Evolutionary conservation across 2,797 vertebrate genomes (phyloP).

Genomic region (Pangasius larnaudii): DNA sequence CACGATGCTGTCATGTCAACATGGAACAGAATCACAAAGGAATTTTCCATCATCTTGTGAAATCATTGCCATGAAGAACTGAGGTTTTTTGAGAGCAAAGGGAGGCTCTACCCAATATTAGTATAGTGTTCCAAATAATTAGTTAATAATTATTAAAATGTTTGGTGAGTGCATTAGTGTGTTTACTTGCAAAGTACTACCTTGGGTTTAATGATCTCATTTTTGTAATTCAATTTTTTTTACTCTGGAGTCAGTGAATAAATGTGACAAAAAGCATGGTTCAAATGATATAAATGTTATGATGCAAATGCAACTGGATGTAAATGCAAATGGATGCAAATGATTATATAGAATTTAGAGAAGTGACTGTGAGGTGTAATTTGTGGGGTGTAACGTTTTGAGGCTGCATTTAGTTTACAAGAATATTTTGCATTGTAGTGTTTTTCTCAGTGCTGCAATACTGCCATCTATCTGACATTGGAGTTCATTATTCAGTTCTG

Average conservation of each 20-base stretch:
- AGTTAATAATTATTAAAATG: not conserved
- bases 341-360: too few relatives aligned
- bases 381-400: not conserved
- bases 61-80: not conserved
- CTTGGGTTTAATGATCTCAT: not conserved
- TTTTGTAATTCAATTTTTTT: not conserved
- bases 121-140: too few relatives aligned
- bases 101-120: not conserved
- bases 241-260: too few relatives aligned
- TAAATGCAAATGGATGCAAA: too few relatives aligned
- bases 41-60: not conserved
- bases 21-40: constrained; percentile 1
- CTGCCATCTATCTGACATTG: not conserved
- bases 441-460: constrained; percentile 5
- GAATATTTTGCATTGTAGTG: not conserved
- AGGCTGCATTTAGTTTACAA: not conserved
- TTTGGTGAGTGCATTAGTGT: not conserved
- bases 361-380: not conserved
- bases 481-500: not conserved
- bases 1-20: not conserved
- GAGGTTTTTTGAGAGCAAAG: not conserved
- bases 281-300: too few relatives aligned
- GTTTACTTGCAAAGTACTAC: constrained; percentile 12
- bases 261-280: too few relatives aligned
- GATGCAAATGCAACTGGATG: too few relatives aligned